Conservation (phyloP, 2,113 vertebrate species). For the Rhipidura dahli region DNA sequence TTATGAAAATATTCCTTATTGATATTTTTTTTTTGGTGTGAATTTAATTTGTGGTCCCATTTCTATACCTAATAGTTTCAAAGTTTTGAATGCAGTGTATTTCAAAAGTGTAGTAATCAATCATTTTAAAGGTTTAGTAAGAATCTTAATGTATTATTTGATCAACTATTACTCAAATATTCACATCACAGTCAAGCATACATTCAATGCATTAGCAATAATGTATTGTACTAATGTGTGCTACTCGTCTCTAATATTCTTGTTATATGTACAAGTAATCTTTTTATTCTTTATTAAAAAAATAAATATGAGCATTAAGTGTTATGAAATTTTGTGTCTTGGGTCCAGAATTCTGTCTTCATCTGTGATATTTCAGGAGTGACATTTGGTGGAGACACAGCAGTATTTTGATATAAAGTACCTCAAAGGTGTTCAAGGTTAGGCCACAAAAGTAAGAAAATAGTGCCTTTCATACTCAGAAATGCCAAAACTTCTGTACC, state of each 20-base stretch:
- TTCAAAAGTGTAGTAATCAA: not conserved
- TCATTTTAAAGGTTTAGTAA: not conserved
- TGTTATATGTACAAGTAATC: fast-evolving
- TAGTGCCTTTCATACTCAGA: not conserved
- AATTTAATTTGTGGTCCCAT: not conserved
- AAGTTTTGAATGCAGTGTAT: not conserved
- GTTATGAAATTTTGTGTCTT: not conserved
- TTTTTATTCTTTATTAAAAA: not conserved
- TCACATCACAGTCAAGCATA: not conserved
- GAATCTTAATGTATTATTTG: not conserved
- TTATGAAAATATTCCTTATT: not conserved
- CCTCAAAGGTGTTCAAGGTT: not conserved
- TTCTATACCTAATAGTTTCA: not conserved
- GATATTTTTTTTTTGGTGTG: not conserved
- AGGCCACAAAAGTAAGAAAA: not conserved
- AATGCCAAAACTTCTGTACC: not conserved
- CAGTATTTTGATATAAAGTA: not conserved
- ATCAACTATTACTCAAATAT: not conserved
- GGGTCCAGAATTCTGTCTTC: not conserved
- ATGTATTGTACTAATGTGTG: not conserved
- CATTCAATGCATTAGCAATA: not conserved
- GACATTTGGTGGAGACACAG: not conserved
- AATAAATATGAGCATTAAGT: not conserved
- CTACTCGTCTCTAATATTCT: not conserved
- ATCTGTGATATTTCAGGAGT: not conserved